phyloP scores from a whole-genome alignment of 2,113 vertebrate species.

The Erpornis zantholeuca region DNA sequence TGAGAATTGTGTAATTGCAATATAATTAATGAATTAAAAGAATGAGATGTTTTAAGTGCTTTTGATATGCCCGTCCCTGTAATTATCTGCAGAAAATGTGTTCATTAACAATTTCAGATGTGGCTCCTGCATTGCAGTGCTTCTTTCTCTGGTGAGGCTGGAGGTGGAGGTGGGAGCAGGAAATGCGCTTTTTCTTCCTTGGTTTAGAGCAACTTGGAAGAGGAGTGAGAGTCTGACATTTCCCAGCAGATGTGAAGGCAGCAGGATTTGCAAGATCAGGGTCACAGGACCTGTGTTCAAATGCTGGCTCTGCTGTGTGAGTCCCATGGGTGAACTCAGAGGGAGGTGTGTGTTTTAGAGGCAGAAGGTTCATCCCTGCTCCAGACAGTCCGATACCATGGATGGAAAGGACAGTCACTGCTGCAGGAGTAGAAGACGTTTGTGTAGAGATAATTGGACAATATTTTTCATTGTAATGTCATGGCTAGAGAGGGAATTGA shows the following conservation, averaged over 20 bases:
- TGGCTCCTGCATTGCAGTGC: background rate
- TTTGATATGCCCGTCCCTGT: conserved; percentile 77
- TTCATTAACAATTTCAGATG: conserved; percentile 72
- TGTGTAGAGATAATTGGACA: background rate
- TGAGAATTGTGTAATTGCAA: conserved; percentile 76
- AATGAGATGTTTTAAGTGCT: conserved; percentile 82
- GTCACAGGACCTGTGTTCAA: background rate
- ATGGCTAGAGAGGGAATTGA: background rate
- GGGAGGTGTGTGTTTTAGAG: background rate
- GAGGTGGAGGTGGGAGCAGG: background rate
- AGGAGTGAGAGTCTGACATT: background rate
- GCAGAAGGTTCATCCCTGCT: background rate
- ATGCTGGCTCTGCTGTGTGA: background rate
- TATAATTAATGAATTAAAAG: conserved; percentile 85
- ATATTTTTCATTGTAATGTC: background rate
- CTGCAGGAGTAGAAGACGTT: background rate
- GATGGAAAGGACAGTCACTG: background rate
- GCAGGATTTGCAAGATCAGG: background rate
- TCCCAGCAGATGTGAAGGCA: background rate
- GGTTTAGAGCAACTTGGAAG: background rate
- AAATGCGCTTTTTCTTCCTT: background rate
- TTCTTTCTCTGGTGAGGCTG: background rate
- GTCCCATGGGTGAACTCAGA: background rate
- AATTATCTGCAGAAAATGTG: conserved; percentile 78
- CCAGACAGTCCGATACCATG: background rate